These are phyloP conservation scores for Clanis bilineata DNA, from an alignment of 2,888 invertebrate species.

Conservation along the genomic window DNA sequence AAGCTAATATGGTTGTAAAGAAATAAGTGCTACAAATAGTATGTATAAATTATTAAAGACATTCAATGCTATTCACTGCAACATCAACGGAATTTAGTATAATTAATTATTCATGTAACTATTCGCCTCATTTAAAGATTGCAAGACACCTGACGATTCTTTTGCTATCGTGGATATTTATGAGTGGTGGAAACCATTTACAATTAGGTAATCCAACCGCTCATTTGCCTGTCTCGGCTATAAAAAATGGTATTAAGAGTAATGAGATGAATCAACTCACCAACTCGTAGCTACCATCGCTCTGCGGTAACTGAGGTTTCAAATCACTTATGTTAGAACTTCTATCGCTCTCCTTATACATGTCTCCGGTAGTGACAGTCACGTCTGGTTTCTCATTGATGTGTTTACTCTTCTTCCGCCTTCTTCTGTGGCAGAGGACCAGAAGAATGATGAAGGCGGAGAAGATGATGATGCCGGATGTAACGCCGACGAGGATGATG, in stretches of 20 bases:
- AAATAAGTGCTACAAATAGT: too few relatives aligned
- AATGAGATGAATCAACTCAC: constrained; percentile 61
- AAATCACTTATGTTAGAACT: constrained; percentile 96
- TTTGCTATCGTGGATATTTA: too few relatives aligned
- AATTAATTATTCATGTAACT: too few relatives aligned
- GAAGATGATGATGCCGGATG: constrained; percentile 91
- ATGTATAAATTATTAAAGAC: too few relatives aligned
- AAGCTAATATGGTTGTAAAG: not conserved
- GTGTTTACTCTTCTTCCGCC: constrained; percentile 74
- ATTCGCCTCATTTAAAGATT: too few relatives aligned
- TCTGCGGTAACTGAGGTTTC: constrained; percentile 93
- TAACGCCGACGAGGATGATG: constrained; percentile 92
- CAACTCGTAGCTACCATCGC: constrained; percentile 89
- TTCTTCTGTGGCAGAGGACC: constrained; percentile 87
- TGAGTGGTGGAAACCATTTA: too few relatives aligned
- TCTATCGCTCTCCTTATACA: constrained; percentile 90
- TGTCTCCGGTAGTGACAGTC: constrained; percentile 66
- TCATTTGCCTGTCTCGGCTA: too few relatives aligned
- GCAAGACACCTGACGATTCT: too few relatives aligned
- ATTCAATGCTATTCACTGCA: too few relatives aligned
- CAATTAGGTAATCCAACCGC: too few relatives aligned
- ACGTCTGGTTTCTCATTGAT: constrained; percentile 84
- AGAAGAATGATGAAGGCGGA: constrained; percentile 91
- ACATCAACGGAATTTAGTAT: too few relatives aligned
- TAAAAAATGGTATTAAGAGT: too few relatives aligned